Base-by-base conservation (phyloP, 2,113 vertebrate genomes). In the Sinosuthora webbiana region DNA sequence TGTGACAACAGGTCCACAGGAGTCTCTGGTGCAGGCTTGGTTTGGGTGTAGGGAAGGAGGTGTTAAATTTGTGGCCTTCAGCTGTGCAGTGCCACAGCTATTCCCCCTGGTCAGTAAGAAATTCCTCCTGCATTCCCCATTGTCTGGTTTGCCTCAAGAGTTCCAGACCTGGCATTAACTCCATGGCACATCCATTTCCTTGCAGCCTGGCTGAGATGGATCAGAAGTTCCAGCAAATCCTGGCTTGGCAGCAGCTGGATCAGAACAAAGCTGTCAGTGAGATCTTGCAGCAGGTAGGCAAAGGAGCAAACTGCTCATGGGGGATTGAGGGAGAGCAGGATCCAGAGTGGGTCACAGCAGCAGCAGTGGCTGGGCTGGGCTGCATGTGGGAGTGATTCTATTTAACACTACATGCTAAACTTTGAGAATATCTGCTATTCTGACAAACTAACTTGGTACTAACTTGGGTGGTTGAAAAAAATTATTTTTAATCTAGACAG, bases 181-280 rank as follows among this genome's bases (percentile, higher is more conserved):
- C 69, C 35, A 33, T 71, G 80, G 47, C 84, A 83, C 57, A 77
- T 94, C 19, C 93, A 45, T 81, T 44, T 93, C 77, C 94, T 71
- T 95, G 67, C 96, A 99, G 99, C 92, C 96, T 99, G 70, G 98
- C 99, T 50, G 98, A 90, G 81, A 97, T 99, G 97, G 99, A 99
- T 69, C 98, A 96, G 96, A 99, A 98, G 79, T 99, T 99, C 97
- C 99, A 99, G 87, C 98, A 98, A 70, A 98, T 99, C 93, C 97
- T 99, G 87, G 97, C 98, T 1, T 98, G 99, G 94, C 99, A 99
- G 87, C 98, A 99, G 95, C 97, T 99, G 97, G 99, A 99, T 93
- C 99, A 99, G 97, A 99, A 96, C 94, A 99, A 99, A 97, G 99
- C 99, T 79, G 98, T 99, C 45, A 96, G 98, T 83, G 98, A 99